phyloP scores from a whole-genome alignment of 1,140 invertebrate genomes.

The Apis florea region DNA sequence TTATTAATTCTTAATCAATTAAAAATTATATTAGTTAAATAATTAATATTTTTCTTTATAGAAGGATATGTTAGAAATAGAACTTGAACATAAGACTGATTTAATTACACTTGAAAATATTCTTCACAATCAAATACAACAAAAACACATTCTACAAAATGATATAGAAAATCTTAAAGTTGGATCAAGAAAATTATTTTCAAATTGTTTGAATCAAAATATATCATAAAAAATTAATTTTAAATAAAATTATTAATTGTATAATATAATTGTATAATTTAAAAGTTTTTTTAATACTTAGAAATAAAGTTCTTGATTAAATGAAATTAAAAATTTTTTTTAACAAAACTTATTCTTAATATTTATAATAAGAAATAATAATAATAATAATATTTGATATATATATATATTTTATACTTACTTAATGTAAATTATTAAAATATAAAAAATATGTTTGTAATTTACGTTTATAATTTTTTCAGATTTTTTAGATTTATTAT shows the following conservation, averaged over 20 bases:
- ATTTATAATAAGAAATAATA: too few species aligned
- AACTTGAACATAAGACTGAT: constrained; percentile 62
- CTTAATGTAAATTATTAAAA: too few species aligned
- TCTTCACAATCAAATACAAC: constrained; percentile 63
- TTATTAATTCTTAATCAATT: too few species aligned
- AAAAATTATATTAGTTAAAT: not conserved
- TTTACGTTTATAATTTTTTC: too few species aligned
- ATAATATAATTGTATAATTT: not conserved
- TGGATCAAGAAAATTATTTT: constrained; percentile 49
- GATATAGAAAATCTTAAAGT: constrained; percentile 70
- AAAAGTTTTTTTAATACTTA: not conserved
- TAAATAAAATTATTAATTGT: not conserved
- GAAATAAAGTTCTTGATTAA: not conserved
- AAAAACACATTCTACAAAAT: constrained; percentile 65
- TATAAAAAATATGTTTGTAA: too few species aligned
- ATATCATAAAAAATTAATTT: not conserved
- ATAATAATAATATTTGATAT: too few species aligned
- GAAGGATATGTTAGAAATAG: constrained; percentile 63
- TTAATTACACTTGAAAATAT: constrained; percentile 63
- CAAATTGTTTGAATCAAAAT: constrained; percentile 12
- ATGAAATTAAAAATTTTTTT: not conserved
- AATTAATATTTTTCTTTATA: constrained; percentile 45
- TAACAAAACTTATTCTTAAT: not conserved
- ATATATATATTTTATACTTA: too few species aligned
- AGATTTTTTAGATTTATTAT: too few species aligned